These are phyloP conservation scores for Leptinotarsa texana DNA, from an alignment of 1,140 invertebrate species.

Conservation along the genomic window DNA sequence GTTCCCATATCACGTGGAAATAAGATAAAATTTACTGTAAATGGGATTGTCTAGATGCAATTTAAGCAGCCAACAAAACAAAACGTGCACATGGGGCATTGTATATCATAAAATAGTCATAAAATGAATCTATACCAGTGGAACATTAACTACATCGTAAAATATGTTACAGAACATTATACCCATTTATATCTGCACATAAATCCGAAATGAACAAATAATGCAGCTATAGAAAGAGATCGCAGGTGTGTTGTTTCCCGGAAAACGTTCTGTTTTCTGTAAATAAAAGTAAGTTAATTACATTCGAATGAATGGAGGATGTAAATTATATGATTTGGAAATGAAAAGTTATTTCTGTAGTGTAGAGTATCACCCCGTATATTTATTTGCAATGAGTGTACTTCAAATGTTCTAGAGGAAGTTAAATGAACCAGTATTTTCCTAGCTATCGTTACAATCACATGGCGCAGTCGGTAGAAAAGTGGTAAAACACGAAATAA, in stretches of 20 bases:
- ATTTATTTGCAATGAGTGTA: too few species aligned
- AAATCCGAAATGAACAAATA: neutral
- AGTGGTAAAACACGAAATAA: too few species aligned
- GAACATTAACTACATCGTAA: neutral
- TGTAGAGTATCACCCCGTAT: too few species aligned
- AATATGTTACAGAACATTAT: constrained; percentile 7
- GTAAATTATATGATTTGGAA: too few species aligned
- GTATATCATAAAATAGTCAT: neutral
- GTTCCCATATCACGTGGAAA: neutral
- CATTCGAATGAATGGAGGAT: too few species aligned
- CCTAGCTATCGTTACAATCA: too few species aligned
- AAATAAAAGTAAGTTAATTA: too few species aligned
- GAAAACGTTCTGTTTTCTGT: too few species aligned
- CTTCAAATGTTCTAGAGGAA: too few species aligned
- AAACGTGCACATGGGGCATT: neutral
- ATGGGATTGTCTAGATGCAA: neutral
- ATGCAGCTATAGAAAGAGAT: neutral
- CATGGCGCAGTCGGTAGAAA: too few species aligned
- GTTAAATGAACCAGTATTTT: too few species aligned
- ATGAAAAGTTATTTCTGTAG: too few species aligned
- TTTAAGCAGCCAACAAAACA: neutral
- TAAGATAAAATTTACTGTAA: neutral
- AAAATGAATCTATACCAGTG: neutral
- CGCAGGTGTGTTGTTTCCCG: neutral
- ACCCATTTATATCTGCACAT: neutral